Evolutionary conservation across 2,888 invertebrate species (phyloP).

Genomic region (Stegophylla sp.): DNA sequence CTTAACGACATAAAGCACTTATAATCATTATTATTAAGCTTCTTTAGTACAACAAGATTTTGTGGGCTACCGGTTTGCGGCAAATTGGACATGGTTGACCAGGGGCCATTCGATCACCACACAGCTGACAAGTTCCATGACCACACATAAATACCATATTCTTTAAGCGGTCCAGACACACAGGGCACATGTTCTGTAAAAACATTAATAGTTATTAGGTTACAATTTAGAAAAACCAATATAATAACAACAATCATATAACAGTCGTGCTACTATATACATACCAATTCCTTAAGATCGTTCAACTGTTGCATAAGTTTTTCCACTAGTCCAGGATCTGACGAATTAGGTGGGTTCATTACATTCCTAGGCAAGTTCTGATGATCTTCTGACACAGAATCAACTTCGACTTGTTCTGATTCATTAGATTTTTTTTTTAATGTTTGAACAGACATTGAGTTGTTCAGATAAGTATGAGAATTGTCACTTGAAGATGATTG

Average conservation of each 20-base stretch:
- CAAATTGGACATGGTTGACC: constrained; percentile 89
- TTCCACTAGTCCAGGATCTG: constrained; percentile 74
- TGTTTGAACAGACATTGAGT: neutral
- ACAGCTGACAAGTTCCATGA: constrained; percentile 97
- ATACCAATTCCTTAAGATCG: constrained; percentile 95
- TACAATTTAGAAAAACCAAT: neutral
- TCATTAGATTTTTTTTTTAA: constrained; percentile 1
- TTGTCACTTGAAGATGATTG: neutral
- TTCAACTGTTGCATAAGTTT: constrained; percentile 92
- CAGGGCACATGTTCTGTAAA: constrained; percentile 95
- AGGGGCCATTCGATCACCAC: constrained; percentile 91
- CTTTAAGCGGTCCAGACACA: constrained; percentile 95
- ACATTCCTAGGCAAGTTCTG: constrained; percentile 62
- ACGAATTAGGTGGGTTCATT: constrained; percentile 48
- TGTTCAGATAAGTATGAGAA: neutral
- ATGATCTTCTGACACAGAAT: neutral
- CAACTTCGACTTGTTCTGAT: neutral
- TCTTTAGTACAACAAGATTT: constrained; percentile 73
- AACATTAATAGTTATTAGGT: too few species aligned
- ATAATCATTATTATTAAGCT: too few species aligned
- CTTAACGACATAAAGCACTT: too few species aligned
- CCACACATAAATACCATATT: constrained; percentile 99
- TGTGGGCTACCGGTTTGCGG: constrained; percentile 93
- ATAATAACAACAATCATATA: neutral
- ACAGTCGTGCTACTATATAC: constrained; percentile 32